Conservation (phyloP, 2,888 invertebrate species). For the Myopa testacea region DNA sequence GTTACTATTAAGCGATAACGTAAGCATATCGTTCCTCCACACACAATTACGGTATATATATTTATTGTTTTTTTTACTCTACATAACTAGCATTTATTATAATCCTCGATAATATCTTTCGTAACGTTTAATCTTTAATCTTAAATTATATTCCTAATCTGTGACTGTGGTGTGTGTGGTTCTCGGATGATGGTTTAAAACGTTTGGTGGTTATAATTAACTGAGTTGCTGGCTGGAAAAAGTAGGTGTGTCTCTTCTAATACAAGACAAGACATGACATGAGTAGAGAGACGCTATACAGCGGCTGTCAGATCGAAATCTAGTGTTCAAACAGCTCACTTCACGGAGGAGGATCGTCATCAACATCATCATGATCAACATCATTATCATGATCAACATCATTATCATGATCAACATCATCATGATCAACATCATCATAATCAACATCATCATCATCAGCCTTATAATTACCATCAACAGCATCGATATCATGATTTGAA, state of each 20-base stretch:
- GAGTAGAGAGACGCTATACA: background rate
- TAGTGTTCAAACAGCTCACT: background rate
- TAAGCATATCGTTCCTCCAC: background rate
- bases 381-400: too few relatives aligned
- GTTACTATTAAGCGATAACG: background rate
- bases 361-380: too few relatives aligned
- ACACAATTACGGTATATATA: background rate
- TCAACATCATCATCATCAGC: too few relatives aligned
- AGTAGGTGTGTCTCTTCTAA: slow-evolving; percentile 10
- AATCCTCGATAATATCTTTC: slow-evolving; percentile 6
- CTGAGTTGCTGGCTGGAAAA: background rate
- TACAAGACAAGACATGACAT: background rate
- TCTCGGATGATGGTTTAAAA: background rate
- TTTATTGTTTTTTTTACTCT: background rate
- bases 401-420: too few relatives aligned
- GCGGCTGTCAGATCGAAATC: background rate
- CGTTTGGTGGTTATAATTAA: background rate
- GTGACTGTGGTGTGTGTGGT: background rate
- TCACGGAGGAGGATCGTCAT: background rate
- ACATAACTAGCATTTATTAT: slow-evolving; percentile 4
- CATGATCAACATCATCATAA: too few relatives aligned
- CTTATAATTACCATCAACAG: background rate
- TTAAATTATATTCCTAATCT: slow-evolving; percentile 5
- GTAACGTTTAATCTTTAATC: slow-evolving; percentile 4
- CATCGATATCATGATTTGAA: background rate